These are phyloP conservation scores for Pithys albifrons DNA, from an alignment of 2,113 vertebrate genomes.

Conservation along the genomic window DNA sequence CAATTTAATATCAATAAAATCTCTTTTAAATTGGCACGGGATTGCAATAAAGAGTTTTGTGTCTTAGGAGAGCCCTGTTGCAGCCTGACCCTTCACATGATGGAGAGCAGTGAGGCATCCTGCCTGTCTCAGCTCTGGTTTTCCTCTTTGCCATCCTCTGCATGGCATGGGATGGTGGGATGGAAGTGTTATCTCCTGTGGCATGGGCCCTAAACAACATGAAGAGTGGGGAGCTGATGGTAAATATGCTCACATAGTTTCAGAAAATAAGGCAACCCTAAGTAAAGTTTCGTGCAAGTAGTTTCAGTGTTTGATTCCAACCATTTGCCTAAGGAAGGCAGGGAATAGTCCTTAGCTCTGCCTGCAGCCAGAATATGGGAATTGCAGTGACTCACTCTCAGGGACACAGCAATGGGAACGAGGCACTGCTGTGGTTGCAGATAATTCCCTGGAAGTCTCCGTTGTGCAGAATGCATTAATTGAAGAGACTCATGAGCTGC, in stretches of 20 bases:
- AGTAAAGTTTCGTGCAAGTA: neutral
- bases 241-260: neutral
- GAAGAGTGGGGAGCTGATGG: neutral
- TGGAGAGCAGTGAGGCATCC: neutral
- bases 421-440: slow-evolving; percentile 46
- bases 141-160: neutral
- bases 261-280: slow-evolving; percentile 6
- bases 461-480: slow-evolving; percentile 51
- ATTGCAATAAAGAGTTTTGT: neutral
- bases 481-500: slow-evolving; percentile 49
- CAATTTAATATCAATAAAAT: neutral
- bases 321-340: neutral
- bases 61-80: neutral
- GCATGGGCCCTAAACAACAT: neutral
- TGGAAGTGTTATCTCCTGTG: neutral
- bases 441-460: slow-evolving; percentile 58
- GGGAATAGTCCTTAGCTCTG: slow-evolving; percentile 23
- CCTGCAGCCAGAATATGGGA: slow-evolving; percentile 18
- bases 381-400: slow-evolving; percentile 45
- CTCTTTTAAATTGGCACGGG: neutral
- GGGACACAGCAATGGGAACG: neutral
- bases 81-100: neutral
- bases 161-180: neutral
- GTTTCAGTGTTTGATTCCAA: slow-evolving; percentile 6
- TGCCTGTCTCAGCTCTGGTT: neutral